A percentile compares a stretch with the other conserved stretches of the same genome.
Conservation (phyloP, 2,888 invertebrate genomes). For the Scelioninae gen. 2 region DNA sequence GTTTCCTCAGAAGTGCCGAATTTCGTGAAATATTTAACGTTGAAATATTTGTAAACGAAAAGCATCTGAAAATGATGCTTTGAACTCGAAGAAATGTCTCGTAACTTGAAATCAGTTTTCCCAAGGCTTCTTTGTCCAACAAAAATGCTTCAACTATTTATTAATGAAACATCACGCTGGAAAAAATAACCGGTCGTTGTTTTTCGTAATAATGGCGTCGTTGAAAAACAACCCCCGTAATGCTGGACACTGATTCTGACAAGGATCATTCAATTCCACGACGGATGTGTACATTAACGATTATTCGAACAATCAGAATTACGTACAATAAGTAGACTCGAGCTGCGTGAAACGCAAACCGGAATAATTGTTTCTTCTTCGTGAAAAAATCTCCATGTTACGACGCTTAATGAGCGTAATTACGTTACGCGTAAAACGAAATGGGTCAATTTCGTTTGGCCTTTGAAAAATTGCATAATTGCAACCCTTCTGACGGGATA, state of each 20-base stretch:
- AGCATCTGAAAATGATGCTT: conserved; percentile 9
- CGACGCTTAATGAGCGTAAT: conserved; percentile 11
- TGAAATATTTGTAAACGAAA: conserved; percentile 30
- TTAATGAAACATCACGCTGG: background rate
- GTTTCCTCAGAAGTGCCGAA: conserved; percentile 21
- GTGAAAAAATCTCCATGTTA: conserved; percentile 2
- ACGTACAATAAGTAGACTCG: conserved; percentile 19
- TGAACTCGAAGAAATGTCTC: background rate
- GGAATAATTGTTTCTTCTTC: background rate
- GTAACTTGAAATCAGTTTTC: too few relatives aligned
- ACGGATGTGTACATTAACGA: conserved; percentile 8
- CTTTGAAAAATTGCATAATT: conserved; percentile 24
- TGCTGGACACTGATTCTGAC: conserved; percentile 17
- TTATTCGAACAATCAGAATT: conserved; percentile 31
- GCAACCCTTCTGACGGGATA: background rate
- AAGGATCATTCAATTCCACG: conserved; percentile 16
- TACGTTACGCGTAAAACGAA: conserved; percentile 7
- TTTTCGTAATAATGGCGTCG: conserved; percentile 1
- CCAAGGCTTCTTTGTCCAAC: background rate
- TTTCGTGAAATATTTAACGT: conserved; percentile 34
- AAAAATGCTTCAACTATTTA: conserved; percentile 14
- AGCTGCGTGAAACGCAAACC: background rate
- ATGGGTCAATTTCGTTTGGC: conserved; percentile 15
- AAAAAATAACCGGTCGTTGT: background rate
- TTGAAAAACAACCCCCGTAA: background rate